Evolutionary conservation across 2,113 vertebrate genomes (phyloP).

Genomic region (Hippocampus barbouri): DNA sequence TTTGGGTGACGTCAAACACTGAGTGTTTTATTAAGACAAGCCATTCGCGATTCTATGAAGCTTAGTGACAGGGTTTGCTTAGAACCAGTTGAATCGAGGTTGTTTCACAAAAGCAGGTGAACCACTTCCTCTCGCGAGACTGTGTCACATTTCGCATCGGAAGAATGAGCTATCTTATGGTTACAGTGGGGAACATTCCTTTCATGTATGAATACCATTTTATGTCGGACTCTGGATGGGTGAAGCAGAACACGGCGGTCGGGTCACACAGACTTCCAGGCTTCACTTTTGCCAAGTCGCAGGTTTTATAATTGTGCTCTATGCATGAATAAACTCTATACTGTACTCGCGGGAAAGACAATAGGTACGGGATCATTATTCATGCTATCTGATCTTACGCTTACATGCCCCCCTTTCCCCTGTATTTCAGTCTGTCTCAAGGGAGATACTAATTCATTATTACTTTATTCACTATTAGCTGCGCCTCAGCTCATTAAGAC

Average conservation of each 20-base stretch:
- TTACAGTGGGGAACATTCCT: neutral
- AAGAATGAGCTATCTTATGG: neutral
- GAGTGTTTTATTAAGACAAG: neutral
- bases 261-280: neutral
- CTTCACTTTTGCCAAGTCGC: neutral
- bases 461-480: slow-evolving; percentile 1
- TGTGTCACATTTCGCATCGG: neutral
- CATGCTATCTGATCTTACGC: slow-evolving; percentile 24
- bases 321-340: neutral
- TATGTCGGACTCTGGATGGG: neutral
- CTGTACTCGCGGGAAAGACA: neutral
- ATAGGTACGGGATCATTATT: slow-evolving; percentile 29
- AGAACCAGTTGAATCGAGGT: neutral
- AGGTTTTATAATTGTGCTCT: neutral
- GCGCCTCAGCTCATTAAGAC: neutral
- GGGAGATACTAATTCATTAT: slow-evolving; percentile 18
- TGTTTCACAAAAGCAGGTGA: neutral
- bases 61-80: neutral
- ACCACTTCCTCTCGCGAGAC: neutral
- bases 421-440: slow-evolving; percentile 17
- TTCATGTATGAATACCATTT: slow-evolving; percentile 1
- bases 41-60: neutral
- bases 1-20: neutral
- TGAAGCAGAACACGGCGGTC: slow-evolving; percentile 2
- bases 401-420: slow-evolving; percentile 13